These are phyloP conservation scores for Aythya baeri DNA, from an alignment of 2,113 vertebrate genomes.

Conservation along the genomic window DNA sequence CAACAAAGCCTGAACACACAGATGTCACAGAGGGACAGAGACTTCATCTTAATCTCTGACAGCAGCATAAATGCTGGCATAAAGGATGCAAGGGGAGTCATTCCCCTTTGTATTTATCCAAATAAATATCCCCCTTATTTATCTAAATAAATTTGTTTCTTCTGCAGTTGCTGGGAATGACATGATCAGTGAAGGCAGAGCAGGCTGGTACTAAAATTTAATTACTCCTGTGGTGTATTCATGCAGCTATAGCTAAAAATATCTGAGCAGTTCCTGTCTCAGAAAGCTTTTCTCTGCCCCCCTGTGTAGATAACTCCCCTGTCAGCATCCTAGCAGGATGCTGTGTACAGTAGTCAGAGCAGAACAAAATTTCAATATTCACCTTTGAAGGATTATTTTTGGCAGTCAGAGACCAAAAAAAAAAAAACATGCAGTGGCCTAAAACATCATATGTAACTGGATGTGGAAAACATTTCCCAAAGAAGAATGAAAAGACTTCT, in stretches of 20 bases:
- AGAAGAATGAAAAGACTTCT: neutral
- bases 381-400: neutral
- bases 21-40: neutral
- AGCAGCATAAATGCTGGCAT: neutral
- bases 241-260: neutral
- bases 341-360: neutral
- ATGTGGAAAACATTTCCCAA: neutral
- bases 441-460: neutral
- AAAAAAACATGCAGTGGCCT: neutral
- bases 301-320: neutral
- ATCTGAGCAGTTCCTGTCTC: neutral
- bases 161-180: neutral
- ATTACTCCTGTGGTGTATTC: neutral
- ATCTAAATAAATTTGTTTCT: neutral
- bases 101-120: neutral
- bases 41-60: neutral
- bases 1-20: neutral
- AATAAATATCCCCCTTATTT: neutral
- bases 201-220: neutral
- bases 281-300: neutral
- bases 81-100: neutral
- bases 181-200: neutral
- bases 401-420: neutral
- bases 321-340: neutral
- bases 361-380: neutral